Evolutionary conservation across 2,888 invertebrate species (phyloP).

Genomic region (Unio pictorum): DNA sequence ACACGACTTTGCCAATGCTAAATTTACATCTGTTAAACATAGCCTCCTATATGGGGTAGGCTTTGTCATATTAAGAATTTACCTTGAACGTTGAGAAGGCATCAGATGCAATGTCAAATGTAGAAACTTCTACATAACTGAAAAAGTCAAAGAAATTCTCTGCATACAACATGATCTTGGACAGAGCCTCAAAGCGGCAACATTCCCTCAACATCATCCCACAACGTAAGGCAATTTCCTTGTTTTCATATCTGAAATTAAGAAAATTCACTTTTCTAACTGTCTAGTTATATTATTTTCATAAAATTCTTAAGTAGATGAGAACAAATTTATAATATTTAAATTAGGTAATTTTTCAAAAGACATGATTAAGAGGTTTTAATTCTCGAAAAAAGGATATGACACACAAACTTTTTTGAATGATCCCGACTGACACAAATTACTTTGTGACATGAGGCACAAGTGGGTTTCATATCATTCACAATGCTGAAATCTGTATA

Average conservation of each 20-base stretch:
- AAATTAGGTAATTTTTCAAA: too few relatives aligned
- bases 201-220: slow-evolving; percentile 99
- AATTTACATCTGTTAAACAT: too few relatives aligned
- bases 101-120: slow-evolving; percentile 99
- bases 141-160: slow-evolving; percentile 99
- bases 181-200: slow-evolving; percentile 97
- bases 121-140: slow-evolving; percentile 99
- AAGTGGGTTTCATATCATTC: too few relatives aligned
- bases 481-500: too few relatives aligned
- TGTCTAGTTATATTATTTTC: neutral
- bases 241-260: slow-evolving; percentile 90
- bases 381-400: too few relatives aligned
- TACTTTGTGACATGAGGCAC: too few relatives aligned
- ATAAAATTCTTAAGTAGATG: neutral
- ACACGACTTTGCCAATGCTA: too few relatives aligned
- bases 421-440: too few relatives aligned
- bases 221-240: slow-evolving; percentile 98
- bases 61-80: slow-evolving; percentile 25
- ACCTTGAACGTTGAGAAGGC: slow-evolving; percentile 99
- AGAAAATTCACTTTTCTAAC: too few relatives aligned
- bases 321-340: neutral
- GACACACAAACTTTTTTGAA: too few relatives aligned
- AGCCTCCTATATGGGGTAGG: neutral
- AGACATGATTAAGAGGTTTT: too few relatives aligned
- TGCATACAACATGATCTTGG: slow-evolving; percentile 97